Evolutionary conservation across 2,888 invertebrate genomes (phyloP), one percentile per base, ranked within the genome.

Genomic region (Argynnis bischoffii): DNA sequence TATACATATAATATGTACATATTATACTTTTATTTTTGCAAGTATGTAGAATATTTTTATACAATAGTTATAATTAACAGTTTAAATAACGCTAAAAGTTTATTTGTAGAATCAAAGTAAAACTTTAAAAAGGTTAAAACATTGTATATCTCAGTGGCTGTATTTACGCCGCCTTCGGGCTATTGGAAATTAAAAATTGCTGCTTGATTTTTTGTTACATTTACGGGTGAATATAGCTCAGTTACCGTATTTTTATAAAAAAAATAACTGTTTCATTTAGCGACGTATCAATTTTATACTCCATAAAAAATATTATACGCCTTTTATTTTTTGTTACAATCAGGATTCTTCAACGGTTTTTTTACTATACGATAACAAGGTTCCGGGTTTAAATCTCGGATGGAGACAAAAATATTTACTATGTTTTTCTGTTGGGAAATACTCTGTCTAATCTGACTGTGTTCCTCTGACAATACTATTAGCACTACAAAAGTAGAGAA

Each of bases 141-240:
- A 81, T 81, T 78, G 84, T 73, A 70, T 84, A 87, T 84, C 80
- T 79, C 81, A 79, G 85, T 78, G 81, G 80, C 79, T 81, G 79
- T 81, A 82, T 85, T 87, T 83, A 83, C 78, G 76, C 75, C 80
- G 86, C 88, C 90, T 87, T 80, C 78, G 74, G 90, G 88, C 87
- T 83, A 89, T 88, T 83, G 85, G 84, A 90, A 90, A 92, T 91
- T 91, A 90, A 90, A 75, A 90, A 89, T 86, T 83, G 83, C 84
- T 82, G 80, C 81, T 80, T 80, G 78, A 77, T 87, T 88, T 84
- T 86, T 81, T 82, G 81, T 81, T 66, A 78, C 81, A 78, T 78
- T 79, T 76, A 79, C 82, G 77, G 77, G 81, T 81, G 80, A 79
- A 77, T 79, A 81, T 79, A 81, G 78, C 77, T 75, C 81, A 87